These are phyloP conservation scores for Anas georgica DNA, from an alignment of 2,797 vertebrate species.

Conservation along the genomic window DNA sequence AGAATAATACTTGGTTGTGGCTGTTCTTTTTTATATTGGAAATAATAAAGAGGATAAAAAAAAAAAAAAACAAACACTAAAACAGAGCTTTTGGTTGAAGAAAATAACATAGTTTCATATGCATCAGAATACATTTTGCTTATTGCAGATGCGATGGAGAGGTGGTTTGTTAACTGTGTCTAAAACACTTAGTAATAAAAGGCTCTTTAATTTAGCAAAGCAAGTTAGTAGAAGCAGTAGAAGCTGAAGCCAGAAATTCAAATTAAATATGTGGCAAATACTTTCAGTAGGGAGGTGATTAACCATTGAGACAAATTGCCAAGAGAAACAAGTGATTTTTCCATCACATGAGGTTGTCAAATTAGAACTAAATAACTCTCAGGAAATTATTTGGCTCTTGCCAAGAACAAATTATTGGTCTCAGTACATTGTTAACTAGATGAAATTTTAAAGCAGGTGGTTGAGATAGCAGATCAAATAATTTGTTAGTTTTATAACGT, in stretches of 20 bases:
- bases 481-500: slow-evolving; percentile 13
- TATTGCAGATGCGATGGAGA: slow-evolving; percentile 46
- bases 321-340: slow-evolving; percentile 72
- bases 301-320: slow-evolving; percentile 67
- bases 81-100: background rate
- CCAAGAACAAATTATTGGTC: slow-evolving; percentile 69
- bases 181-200: slow-evolving; percentile 62
- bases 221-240: slow-evolving; percentile 30
- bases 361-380: slow-evolving; percentile 70
- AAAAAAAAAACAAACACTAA: background rate
- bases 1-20: background rate
- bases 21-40: background rate
- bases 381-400: slow-evolving; percentile 63
- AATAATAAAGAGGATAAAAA: background rate
- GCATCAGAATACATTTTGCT: background rate
- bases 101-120: slow-evolving; percentile 11
- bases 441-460: slow-evolving; percentile 60
- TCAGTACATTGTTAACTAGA: slow-evolving; percentile 55
- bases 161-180: slow-evolving; percentile 50
- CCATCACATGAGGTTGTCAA: slow-evolving; percentile 66
- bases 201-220: slow-evolving; percentile 61
- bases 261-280: slow-evolving; percentile 62
- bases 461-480: background rate
- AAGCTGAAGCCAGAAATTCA: slow-evolving; percentile 58
- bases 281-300: slow-evolving; percentile 63